Percentiles rank a stretch among this genome's conserved stretches.
These are phyloP conservation scores for Lota lota DNA, from an alignment of 2,113 vertebrate species.

Conservation along the genomic window DNA sequence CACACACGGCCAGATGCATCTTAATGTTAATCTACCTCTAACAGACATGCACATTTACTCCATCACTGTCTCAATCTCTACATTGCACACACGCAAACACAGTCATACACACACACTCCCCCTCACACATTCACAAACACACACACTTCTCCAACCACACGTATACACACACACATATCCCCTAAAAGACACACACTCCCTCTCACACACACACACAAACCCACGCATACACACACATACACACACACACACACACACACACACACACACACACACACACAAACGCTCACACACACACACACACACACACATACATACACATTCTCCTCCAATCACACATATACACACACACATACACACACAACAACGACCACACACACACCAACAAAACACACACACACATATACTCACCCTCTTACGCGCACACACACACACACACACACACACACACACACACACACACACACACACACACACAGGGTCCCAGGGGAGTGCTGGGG, in stretches of 20 bases:
- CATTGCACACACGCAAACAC: background rate
- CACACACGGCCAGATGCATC: background rate
- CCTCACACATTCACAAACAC: no score
- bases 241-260: background rate
- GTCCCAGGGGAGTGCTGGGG: constrained; percentile 57
- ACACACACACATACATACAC: background rate
- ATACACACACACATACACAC: no score
- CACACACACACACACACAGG: constrained; percentile 15
- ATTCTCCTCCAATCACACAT: no score
- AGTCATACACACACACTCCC: background rate
- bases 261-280: background rate
- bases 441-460: constrained; percentile 16
- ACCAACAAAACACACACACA: background rate
- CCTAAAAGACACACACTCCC: no score
- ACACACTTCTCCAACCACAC: no score
- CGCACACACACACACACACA: constrained; percentile 4
- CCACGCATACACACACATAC: no score
- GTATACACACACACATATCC: no score
- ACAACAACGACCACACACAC: background rate
- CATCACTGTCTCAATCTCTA: background rate
- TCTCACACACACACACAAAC: no score
- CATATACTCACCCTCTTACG: background rate
- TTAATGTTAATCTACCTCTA: background rate
- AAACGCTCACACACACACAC: background rate
- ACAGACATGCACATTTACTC: background rate